These are phyloP conservation scores for Mungos mungo DNA, from an alignment of 2,113 vertebrate genomes.

Conservation along the genomic window DNA sequence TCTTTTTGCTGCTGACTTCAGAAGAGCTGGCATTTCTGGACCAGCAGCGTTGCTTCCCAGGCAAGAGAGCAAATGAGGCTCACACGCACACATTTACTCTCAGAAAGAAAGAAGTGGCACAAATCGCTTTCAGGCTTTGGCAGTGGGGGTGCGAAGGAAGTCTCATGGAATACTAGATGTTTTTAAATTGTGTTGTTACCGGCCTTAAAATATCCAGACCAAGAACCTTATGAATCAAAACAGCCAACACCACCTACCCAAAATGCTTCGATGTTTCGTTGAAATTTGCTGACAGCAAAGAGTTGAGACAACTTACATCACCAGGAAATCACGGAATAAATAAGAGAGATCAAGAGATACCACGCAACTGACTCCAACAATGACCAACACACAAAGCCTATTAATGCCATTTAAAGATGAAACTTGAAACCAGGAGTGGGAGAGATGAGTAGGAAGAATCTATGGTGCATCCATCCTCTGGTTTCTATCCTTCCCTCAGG, in stretches of 20 bases:
- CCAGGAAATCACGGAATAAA: slow-evolving; percentile 66
- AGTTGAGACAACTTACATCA: slow-evolving; percentile 69
- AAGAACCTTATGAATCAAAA: slow-evolving; percentile 33
- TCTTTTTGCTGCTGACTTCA: neutral
- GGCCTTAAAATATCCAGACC: slow-evolving; percentile 17
- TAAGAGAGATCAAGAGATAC: slow-evolving; percentile 64
- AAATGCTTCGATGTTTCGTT: slow-evolving; percentile 35
- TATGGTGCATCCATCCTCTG: neutral
- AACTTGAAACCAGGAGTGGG: neutral
- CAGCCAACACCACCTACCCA: slow-evolving; percentile 26
- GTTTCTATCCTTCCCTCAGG: slow-evolving; percentile 9
- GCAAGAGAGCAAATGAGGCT: slow-evolving; percentile 6
- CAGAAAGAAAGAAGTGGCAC: neutral
- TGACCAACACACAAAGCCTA: slow-evolving; percentile 43
- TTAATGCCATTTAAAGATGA: slow-evolving; percentile 40
- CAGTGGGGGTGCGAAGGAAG: neutral
- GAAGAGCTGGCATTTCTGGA: slow-evolving; percentile 42
- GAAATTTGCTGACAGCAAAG: slow-evolving; percentile 69
- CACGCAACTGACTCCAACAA: slow-evolving; percentile 31
- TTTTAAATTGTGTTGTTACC: neutral
- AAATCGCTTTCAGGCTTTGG: neutral
- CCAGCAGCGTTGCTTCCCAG: neutral
- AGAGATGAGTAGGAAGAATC: neutral
- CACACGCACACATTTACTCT: neutral
- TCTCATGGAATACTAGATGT: neutral